Conservation (phyloP, 2,888 invertebrate species). For the Mantis religiosa region DNA sequence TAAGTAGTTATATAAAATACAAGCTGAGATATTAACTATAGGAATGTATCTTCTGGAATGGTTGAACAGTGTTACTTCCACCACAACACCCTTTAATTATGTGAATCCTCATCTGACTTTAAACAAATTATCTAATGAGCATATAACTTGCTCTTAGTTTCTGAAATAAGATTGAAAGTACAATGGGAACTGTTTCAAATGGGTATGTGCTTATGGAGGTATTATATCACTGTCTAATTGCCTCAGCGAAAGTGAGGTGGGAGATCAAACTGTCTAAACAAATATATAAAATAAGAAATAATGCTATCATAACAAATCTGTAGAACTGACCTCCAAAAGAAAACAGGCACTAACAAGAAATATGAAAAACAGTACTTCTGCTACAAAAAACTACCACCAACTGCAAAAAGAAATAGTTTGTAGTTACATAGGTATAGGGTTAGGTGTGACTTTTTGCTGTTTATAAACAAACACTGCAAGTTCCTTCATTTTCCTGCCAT, state of each 20-base stretch:
- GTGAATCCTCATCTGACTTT: not conserved
- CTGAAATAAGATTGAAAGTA: not conserved
- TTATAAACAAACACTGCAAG: conserved; percentile 1
- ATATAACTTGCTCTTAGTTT: not conserved
- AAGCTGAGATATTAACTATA: not conserved
- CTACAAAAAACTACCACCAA: not conserved
- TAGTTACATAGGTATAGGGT: not conserved
- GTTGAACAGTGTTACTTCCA: not conserved
- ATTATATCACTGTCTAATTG: not conserved
- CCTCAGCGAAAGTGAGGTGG: not conserved
- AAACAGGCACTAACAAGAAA: not conserved
- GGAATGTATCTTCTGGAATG: not conserved
- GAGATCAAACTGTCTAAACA: not conserved
- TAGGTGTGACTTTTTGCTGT: not conserved
- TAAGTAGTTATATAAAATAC: not conserved
- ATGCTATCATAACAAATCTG: not conserved
- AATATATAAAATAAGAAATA: not conserved
- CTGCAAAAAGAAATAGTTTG: not conserved
- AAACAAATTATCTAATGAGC: not conserved
- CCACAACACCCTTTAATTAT: not conserved
- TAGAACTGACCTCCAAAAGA: not conserved
- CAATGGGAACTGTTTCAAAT: not conserved
- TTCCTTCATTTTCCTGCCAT: not conserved
- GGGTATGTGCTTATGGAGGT: not conserved
- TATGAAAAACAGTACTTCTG: not conserved